These are phyloP conservation scores for Loripinus fragilis DNA, from an alignment of 2,888 invertebrate genomes.

Conservation along the genomic window DNA sequence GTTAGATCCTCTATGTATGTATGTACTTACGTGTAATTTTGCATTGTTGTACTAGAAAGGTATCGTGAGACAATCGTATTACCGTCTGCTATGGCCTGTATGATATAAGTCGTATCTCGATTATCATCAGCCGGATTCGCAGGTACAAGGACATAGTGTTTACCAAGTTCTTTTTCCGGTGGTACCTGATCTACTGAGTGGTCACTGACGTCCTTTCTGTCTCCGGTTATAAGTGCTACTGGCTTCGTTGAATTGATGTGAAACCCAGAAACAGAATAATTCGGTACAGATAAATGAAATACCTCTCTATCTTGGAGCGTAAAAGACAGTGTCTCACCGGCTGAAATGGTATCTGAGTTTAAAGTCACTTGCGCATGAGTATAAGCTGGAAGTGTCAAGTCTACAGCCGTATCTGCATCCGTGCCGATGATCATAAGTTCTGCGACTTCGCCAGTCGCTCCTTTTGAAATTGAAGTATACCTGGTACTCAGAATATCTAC, in stretches of 20 bases:
- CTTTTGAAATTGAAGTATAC: slow-evolving; percentile 33
- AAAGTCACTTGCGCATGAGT: slow-evolving; percentile 18
- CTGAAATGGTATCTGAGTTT: slow-evolving; percentile 14
- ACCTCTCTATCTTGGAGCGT: slow-evolving; percentile 31
- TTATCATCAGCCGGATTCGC: slow-evolving; percentile 20
- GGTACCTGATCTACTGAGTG: slow-evolving; percentile 37
- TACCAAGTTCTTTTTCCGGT: slow-evolving; percentile 23
- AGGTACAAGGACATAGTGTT: slow-evolving; percentile 41
- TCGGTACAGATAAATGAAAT: slow-evolving; percentile 32
- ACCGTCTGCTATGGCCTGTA: slow-evolving; percentile 33
- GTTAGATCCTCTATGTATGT: no score
- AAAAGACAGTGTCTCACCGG: slow-evolving; percentile 34
- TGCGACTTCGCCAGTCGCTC: slow-evolving; percentile 16
- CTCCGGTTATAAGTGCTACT: slow-evolving; percentile 44
- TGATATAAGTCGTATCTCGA: slow-evolving; percentile 34
- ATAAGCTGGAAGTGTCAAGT: slow-evolving; percentile 34
- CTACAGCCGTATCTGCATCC: slow-evolving; percentile 32
- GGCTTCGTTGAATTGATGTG: slow-evolving; percentile 30
- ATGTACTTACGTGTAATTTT: no score
- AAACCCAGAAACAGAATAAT: slow-evolving; percentile 27
- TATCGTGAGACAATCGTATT: slow-evolving; percentile 35
- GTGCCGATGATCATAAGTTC: slow-evolving; percentile 47
- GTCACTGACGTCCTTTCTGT: slow-evolving; percentile 21
- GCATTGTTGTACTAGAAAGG: neutral
- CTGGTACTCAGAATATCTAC: slow-evolving; percentile 37